Conservation (phyloP, 2,888 invertebrate genomes). For the Platycnemis pennipes region DNA sequence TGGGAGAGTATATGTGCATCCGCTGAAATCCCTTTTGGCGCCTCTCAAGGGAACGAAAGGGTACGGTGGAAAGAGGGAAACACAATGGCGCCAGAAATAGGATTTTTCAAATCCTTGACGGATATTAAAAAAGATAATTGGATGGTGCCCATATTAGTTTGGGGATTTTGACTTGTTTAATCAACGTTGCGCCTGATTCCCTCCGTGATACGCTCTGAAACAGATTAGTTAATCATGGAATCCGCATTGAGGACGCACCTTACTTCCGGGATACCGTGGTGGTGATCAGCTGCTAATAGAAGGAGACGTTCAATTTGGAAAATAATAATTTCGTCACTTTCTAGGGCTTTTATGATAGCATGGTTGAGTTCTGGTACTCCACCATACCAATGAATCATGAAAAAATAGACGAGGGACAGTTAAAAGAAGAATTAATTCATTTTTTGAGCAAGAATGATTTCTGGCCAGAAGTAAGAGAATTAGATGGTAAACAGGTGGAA, state of each 20-base stretch:
- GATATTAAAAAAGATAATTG: background rate
- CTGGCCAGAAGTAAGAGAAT: no score
- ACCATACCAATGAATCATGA: no score
- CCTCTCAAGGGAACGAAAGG: background rate
- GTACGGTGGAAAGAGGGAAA: background rate
- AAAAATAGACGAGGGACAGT: no score
- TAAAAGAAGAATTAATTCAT: no score
- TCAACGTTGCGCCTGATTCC: background rate
- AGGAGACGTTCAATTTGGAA: no score
- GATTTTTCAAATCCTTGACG: background rate
- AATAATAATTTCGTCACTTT: no score
- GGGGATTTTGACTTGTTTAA: background rate
- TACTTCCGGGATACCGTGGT: background rate
- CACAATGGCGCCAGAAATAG: background rate
- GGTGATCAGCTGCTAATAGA: background rate
- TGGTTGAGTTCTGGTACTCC: no score
- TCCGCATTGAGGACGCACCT: background rate
- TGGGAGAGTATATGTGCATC: background rate
- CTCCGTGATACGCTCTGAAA: background rate
- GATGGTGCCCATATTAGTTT: background rate
- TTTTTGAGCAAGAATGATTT: no score
- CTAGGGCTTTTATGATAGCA: no score
- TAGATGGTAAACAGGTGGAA: no score
- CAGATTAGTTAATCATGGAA: background rate
- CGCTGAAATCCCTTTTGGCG: background rate